Percentiles rank a stretch among this genome's conserved stretches.
These are phyloP conservation scores for Merops nubicus DNA, from an alignment of 2,113 vertebrate species.

Conservation along the genomic window DNA sequence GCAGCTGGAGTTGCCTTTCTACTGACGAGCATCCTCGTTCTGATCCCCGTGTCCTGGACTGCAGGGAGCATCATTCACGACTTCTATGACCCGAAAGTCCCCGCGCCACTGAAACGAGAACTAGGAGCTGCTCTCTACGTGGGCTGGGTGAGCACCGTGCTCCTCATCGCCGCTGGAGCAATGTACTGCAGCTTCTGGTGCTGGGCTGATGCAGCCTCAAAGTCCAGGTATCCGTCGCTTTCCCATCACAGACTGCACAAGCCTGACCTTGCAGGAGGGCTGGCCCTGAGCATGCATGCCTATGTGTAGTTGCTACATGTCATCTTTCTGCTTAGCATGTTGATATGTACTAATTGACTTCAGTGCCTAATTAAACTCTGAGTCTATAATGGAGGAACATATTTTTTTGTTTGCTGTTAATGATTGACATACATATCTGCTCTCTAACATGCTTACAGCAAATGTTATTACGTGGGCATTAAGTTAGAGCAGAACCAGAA, in stretches of 20 bases:
- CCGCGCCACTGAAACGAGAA: constrained; percentile 83
- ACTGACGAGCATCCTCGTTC: constrained; percentile 80
- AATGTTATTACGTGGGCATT: background rate
- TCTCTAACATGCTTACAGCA: background rate
- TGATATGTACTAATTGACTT: background rate
- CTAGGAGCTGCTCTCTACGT: constrained; percentile 91
- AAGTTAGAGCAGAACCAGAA: background rate
- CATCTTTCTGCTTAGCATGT: background rate
- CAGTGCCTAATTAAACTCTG: background rate
- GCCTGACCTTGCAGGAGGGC: background rate
- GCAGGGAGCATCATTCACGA: constrained; percentile 84
- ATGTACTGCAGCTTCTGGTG: constrained; percentile 83
- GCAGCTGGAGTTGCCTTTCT: constrained; percentile 86
- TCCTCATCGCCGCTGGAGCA: constrained; percentile 84
- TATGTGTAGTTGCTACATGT: constrained; percentile 29
- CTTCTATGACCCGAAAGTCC: constrained; percentile 85
- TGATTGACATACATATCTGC: background rate
- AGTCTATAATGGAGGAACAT: background rate
- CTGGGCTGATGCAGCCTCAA: background rate
- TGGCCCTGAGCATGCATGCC: background rate
- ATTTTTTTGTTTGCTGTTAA: background rate
- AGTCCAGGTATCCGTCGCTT: background rate
- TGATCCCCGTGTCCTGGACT: constrained; percentile 89
- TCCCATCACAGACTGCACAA: background rate
- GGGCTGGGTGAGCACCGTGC: constrained; percentile 84